A percentile compares a stretch with the other conserved stretches of the same genome.
phyloP scores from a whole-genome alignment of 2,888 invertebrate genomes.

The Melolontha melolontha region DNA sequence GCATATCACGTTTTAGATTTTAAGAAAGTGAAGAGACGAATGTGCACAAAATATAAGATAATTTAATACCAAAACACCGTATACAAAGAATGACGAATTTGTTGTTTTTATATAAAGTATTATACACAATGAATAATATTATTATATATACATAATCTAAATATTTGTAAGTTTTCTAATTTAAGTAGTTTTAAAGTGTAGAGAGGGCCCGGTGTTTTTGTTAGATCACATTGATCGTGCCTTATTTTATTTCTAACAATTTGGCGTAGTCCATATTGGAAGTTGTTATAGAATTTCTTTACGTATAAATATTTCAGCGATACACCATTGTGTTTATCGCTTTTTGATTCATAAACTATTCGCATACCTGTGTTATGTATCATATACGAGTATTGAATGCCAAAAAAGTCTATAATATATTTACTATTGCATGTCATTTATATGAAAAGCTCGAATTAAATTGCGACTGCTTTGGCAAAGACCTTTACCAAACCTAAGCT shows the following conservation, averaged over 20 bases:
- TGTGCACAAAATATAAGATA: conserved; percentile 8
- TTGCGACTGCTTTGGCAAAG: too few relatives aligned
- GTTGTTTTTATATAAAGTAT: conserved; percentile 19
- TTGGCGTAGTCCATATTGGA: conserved; percentile 71
- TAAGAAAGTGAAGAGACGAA: conserved; percentile 4
- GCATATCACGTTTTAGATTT: conserved; percentile 1
- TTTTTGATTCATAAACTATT: too few relatives aligned
- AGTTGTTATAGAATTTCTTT: conserved; percentile 60
- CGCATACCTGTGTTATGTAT: too few relatives aligned
- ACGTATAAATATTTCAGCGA: conserved; percentile 19
- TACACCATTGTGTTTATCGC: not conserved
- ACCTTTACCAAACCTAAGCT: too few relatives aligned
- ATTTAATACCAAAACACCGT: conserved; percentile 15
- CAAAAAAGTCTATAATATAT: too few relatives aligned
- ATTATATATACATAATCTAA: conserved; percentile 3
- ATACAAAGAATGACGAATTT: conserved; percentile 35
- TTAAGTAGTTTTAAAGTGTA: conserved; percentile 9
- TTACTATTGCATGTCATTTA: too few relatives aligned
- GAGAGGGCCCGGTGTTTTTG: conserved; percentile 59
- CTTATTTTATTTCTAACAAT: conserved; percentile 66
- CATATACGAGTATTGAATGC: too few relatives aligned
- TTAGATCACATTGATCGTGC: conserved; percentile 71
- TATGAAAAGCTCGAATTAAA: too few relatives aligned
- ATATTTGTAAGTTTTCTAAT: too few relatives aligned
- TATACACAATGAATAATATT: not conserved